Conservation (phyloP, 2,113 vertebrate species). For the Cyprinodon brontotheroides region DNA sequence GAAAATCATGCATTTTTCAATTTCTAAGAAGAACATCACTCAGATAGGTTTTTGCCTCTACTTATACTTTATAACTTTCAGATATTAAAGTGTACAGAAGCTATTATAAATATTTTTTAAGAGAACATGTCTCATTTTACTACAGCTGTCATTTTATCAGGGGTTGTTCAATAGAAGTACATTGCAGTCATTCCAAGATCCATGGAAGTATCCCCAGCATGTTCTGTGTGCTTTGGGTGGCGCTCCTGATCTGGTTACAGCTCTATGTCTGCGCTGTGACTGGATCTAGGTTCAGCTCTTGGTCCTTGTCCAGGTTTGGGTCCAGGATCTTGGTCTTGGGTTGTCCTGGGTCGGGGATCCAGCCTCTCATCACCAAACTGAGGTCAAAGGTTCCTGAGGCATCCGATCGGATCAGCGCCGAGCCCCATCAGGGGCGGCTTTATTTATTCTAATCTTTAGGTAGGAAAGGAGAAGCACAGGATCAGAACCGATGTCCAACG, state of each 20-base stretch:
- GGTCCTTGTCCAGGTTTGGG: too few relatives aligned
- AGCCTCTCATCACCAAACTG: constrained; percentile 73
- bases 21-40: constrained; percentile 82
- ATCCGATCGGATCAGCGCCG: constrained; percentile 27
- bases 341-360: constrained; percentile 56
- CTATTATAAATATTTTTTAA: constrained; percentile 96
- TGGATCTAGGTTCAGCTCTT: too few relatives aligned
- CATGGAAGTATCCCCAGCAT: constrained; percentile 85
- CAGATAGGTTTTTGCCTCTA: constrained; percentile 84
- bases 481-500: neutral
- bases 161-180: constrained; percentile 78
- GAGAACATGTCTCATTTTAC: constrained; percentile 84
- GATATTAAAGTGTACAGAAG: constrained; percentile 90
- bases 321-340: too few relatives aligned
- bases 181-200: constrained; percentile 82
- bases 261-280: too few relatives aligned
- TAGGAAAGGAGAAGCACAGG: constrained; percentile 35
- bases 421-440: constrained; percentile 72
- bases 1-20: constrained; percentile 79
- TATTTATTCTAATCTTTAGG: constrained; percentile 65
- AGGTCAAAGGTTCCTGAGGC: constrained; percentile 1
- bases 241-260: too few relatives aligned
- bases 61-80: constrained; percentile 91
- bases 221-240: constrained; percentile 71
- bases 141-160: constrained; percentile 83